A percentile compares a stretch with the other conserved stretches of the same genome.
These are phyloP conservation scores for Drosophila willistoni DNA, from an alignment of 1,140 invertebrate species.

Conservation along the genomic window DNA sequence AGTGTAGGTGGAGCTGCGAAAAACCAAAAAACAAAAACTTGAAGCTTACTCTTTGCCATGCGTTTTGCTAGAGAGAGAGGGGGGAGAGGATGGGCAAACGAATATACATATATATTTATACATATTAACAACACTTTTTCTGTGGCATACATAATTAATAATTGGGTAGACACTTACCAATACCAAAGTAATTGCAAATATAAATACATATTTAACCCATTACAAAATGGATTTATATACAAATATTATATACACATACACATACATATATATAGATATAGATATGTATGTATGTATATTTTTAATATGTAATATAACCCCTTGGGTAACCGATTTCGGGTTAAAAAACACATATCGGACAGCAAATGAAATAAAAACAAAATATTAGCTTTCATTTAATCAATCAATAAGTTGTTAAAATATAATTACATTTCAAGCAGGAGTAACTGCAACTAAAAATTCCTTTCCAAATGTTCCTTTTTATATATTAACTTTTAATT, in stretches of 20 bases:
- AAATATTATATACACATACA: not conserved
- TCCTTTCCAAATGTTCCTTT: not conserved
- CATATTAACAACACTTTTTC: constrained; percentile 30
- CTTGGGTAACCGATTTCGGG: not conserved
- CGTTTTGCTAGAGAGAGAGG: no score
- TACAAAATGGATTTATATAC: not conserved
- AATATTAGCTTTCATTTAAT: constrained; percentile 32
- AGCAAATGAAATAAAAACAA: not conserved
- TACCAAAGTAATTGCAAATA: constrained; percentile 4
- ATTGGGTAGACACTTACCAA: constrained; percentile 49
- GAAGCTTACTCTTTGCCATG: constrained; percentile 58
- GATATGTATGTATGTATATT: no score
- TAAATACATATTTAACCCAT: not conserved
- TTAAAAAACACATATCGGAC: constrained; percentile 19
- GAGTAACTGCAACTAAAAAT: not conserved
- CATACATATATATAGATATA: no score
- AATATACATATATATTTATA: constrained; percentile 15
- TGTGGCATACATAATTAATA: constrained; percentile 61
- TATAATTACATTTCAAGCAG: not conserved
- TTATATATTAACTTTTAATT: no score
- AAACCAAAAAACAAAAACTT: constrained; percentile 48
- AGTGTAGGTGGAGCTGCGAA: constrained; percentile 64
- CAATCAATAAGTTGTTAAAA: constrained; percentile 8
- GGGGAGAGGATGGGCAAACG: constrained; percentile 2
- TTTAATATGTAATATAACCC: not conserved